Percentiles rank a stretch among this genome's conserved stretches.
These are phyloP conservation scores for Bryconaethiops microstoma DNA, from an alignment of 2,797 vertebrate species.

Conservation along the genomic window DNA sequence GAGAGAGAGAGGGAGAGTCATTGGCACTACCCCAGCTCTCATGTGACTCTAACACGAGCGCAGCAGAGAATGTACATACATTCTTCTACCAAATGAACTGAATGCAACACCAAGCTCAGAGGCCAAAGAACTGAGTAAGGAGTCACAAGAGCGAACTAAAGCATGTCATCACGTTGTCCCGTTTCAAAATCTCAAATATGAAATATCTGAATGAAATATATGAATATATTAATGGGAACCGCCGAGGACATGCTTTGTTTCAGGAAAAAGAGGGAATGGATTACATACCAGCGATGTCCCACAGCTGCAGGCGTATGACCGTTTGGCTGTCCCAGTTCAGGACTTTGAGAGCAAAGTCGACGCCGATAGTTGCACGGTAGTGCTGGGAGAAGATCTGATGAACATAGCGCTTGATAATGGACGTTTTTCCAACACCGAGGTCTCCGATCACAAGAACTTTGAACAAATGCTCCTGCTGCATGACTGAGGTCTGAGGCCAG, in stretches of 20 bases:
- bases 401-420: conserved; percentile 82
- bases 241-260: neutral
- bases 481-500: conserved; percentile 45
- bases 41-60: conserved; percentile 74
- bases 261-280: neutral
- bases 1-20: conserved; percentile 5
- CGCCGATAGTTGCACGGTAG: conserved; percentile 81
- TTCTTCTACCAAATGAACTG: conserved; percentile 46
- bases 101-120: neutral
- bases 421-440: conserved; percentile 82
- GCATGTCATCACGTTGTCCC: neutral
- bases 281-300: conserved; percentile 81
- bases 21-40: conserved; percentile 59
- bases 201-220: no score
- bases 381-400: conserved; percentile 83
- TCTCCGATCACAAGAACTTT: conserved; percentile 83
- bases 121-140: neutral
- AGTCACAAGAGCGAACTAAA: neutral
- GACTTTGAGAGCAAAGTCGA: conserved; percentile 82
- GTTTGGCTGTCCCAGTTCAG: conserved; percentile 77
- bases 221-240: no score
- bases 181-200: neutral
- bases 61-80: conserved; percentile 65
- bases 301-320: conserved; percentile 79
- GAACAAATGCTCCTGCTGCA: conserved; percentile 80